Evolutionary conservation across 64 coral and sea anemone genomes (phyloP).

Genomic region (Montipora capricornis): DNA sequence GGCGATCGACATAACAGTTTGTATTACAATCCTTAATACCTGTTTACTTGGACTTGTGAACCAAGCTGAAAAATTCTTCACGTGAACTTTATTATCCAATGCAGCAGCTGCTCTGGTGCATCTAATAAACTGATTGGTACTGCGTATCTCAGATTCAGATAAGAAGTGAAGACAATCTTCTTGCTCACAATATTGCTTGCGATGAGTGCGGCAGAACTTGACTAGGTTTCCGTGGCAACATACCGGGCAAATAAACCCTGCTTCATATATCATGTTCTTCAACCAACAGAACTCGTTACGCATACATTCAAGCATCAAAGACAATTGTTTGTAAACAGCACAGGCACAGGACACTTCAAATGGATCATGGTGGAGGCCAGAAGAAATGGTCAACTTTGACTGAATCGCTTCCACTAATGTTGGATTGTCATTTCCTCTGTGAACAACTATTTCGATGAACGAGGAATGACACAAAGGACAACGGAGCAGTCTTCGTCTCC

Average conservation of each 20-base stretch:
- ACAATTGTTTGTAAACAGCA: neutral
- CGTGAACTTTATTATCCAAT: neutral
- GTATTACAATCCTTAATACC: neutral
- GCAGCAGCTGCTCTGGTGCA: slow-evolving; percentile 3
- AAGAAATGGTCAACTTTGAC: neutral
- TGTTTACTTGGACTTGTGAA: neutral
- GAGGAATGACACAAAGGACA: too few relatives aligned
- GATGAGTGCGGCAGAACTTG: slow-evolving; percentile 5
- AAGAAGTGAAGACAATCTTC: slow-evolving; percentile 39
- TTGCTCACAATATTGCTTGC: neutral
- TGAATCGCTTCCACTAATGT: neutral
- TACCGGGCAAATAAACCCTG: slow-evolving; percentile 7
- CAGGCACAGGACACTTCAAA: slow-evolving; percentile 7
- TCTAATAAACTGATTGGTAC: neutral
- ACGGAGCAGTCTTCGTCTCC: too few relatives aligned
- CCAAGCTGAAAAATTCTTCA: slow-evolving; percentile 19
- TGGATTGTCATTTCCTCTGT: neutral
- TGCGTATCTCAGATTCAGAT: slow-evolving; percentile 4
- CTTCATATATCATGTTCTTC: slow-evolving; percentile 16
- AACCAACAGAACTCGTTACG: slow-evolving; percentile 43
- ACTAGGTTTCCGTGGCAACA: neutral
- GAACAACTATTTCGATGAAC: too few relatives aligned
- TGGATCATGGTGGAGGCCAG: neutral
- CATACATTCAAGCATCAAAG: slow-evolving; percentile 16
- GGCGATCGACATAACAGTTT: too few relatives aligned